A percentile compares a stretch with the other conserved stretches of the same genome.
Conservation (phyloP, 2,113 vertebrate genomes). For the Athene cunicularia region DNA sequence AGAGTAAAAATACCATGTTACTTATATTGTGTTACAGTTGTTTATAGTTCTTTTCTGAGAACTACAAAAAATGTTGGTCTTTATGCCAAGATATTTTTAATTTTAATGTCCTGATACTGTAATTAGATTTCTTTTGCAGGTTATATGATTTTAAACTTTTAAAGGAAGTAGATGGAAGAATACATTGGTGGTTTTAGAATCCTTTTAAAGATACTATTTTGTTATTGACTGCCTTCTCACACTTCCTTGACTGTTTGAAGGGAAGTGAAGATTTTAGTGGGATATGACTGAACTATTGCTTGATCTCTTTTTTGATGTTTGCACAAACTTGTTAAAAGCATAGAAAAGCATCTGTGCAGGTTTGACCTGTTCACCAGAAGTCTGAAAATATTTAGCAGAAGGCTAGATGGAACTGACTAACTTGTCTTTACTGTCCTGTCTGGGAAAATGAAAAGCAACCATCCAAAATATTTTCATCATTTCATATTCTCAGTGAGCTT, state of each 20-base stretch:
- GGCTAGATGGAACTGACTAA: not conserved
- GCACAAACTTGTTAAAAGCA: not conserved
- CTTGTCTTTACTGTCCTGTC: not conserved
- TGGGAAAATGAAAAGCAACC: not conserved
- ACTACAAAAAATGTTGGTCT: not conserved
- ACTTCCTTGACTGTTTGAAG: not conserved
- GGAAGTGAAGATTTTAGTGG: not conserved
- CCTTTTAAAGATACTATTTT: not conserved
- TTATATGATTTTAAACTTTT: not conserved
- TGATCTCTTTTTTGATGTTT: not conserved
- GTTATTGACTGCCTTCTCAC: not conserved
- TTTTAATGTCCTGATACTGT: not conserved
- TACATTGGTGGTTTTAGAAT: not conserved
- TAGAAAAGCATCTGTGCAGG: fast-evolving
- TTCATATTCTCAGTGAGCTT: not conserved
- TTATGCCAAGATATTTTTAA: not conserved
- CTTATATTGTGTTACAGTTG: not conserved
- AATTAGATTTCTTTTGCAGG: not conserved
- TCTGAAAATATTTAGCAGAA: not conserved
- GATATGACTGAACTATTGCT: not conserved
- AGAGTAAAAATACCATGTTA: not conserved
- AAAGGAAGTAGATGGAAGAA: not conserved
- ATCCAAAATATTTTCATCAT: not conserved
- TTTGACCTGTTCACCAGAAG: not conserved
- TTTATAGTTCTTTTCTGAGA: not conserved